phyloP scores from a whole-genome alignment of 2,888 invertebrate genomes.

The Agrypnus murinus region DNA sequence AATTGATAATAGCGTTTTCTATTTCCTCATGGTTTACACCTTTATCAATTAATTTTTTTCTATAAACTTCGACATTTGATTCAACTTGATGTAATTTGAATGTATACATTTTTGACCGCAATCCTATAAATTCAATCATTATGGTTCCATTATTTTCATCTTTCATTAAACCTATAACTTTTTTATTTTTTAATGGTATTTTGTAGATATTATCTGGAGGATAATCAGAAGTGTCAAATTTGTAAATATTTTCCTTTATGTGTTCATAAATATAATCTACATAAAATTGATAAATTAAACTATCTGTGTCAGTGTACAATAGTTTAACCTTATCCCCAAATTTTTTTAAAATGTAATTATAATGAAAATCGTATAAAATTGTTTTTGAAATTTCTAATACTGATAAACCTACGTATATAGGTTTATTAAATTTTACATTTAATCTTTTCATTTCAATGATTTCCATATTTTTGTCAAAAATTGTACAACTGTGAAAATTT shows the following conservation, averaged over 20 bases:
- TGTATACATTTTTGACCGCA: conserved; percentile 58
- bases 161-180: conserved; percentile 63
- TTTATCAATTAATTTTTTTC: conserved; percentile 52
- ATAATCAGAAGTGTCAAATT: conserved; percentile 59
- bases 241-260: too few species aligned
- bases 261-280: conserved; percentile 38
- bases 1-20: not conserved
- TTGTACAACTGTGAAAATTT: conserved; percentile 43
- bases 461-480: conserved; percentile 41
- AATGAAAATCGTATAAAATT: conserved; percentile 55
- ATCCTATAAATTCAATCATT: conserved; percentile 62
- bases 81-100: conserved; percentile 50
- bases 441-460: conserved; percentile 49
- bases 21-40: too few species aligned
- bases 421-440: conserved; percentile 53
- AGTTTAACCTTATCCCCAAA: conserved; percentile 60
- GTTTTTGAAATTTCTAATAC: conserved; percentile 56
- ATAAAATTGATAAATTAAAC: conserved; percentile 48
- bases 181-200: conserved; percentile 59
- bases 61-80: conserved; percentile 49
- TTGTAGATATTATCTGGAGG: conserved; percentile 36
- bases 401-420: conserved; percentile 55
- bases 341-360: conserved; percentile 46
- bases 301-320: conserved; percentile 55
- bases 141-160: conserved; percentile 61